These are phyloP conservation scores for Rhinophrynus dorsalis DNA, from an alignment of 2,797 vertebrate genomes.

Conservation along the genomic window DNA sequence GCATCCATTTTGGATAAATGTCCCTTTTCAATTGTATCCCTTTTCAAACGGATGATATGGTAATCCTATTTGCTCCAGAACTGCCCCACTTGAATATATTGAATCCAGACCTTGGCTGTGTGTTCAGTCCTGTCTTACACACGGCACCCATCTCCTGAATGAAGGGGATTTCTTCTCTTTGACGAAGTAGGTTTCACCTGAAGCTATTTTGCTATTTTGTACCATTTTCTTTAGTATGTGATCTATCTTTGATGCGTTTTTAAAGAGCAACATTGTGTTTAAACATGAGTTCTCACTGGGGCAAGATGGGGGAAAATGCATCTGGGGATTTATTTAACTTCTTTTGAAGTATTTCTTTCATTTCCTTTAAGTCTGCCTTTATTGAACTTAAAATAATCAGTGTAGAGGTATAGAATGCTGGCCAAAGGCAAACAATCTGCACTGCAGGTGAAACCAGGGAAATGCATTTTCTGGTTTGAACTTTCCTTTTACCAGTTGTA, in stretches of 20 bases:
- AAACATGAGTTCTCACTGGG: constrained; percentile 33
- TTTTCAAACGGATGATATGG: too few species aligned
- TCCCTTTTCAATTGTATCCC: too few species aligned
- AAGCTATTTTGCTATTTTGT: constrained; percentile 49
- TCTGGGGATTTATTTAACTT: constrained; percentile 35
- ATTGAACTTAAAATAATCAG: constrained; percentile 43
- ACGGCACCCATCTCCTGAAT: constrained; percentile 17
- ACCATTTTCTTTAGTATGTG: constrained; percentile 43
- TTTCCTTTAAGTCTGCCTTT: constrained; percentile 40
- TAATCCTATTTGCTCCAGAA: too few species aligned
- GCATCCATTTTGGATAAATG: too few species aligned
- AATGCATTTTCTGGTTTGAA: too few species aligned
- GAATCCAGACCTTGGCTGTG: too few species aligned
- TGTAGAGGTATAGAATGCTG: constrained; percentile 31
- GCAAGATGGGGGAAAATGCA: constrained; percentile 27
- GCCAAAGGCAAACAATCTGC: constrained; percentile 28
- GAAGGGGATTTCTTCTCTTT: constrained; percentile 38
- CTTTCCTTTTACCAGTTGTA: too few species aligned
- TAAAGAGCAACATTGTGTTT: constrained; percentile 41
- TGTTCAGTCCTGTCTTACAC: too few species aligned
- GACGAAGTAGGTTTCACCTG: constrained; percentile 28
- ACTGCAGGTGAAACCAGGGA: constrained; percentile 28
- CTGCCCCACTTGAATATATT: too few species aligned
- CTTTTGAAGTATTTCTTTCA: constrained; percentile 41
- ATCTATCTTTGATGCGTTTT: constrained; percentile 46